A percentile compares a stretch with the other conserved stretches of the same genome.
These are phyloP conservation scores for Bubo blakistoni DNA, from an alignment of 2,113 vertebrate species.

Conservation along the genomic window DNA sequence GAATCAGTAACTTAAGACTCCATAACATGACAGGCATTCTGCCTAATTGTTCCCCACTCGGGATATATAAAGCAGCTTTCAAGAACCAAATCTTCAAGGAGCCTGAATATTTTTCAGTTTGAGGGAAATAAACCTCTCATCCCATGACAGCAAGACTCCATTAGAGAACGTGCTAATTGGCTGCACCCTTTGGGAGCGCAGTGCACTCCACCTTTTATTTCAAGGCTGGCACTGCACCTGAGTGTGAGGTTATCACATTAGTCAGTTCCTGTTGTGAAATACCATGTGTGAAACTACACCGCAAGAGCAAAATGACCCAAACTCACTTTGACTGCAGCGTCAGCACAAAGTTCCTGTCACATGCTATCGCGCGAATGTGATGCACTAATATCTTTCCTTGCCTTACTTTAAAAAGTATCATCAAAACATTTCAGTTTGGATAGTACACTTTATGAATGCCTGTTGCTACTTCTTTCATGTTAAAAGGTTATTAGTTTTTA, in stretches of 20 bases:
- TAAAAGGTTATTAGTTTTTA: not conserved
- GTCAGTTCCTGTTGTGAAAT: not conserved
- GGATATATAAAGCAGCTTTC: not conserved
- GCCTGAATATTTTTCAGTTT: not conserved
- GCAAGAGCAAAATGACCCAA: not conserved
- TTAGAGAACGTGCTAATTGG: constrained; percentile 3
- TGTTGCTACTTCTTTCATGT: not conserved
- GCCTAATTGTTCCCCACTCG: not conserved
- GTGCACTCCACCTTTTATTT: not conserved
- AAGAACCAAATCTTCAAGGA: not conserved
- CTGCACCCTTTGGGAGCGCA: not conserved
- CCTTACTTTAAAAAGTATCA: not conserved
- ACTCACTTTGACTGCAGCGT: not conserved
- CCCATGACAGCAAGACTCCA: not conserved
- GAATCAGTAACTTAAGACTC: not conserved
- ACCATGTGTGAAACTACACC: not conserved
- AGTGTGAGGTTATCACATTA: constrained; percentile 15
- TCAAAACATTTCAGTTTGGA: not conserved
- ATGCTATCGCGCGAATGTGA: not conserved
- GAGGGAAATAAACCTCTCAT: not conserved
- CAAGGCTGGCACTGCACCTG: not conserved
- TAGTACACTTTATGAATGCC: not conserved
- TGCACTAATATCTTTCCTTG: not conserved
- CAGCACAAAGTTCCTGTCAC: not conserved
- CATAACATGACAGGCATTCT: not conserved